Evolutionary conservation across 2,888 invertebrate species (phyloP).

Genomic region (Bellardia bayeri): DNA sequence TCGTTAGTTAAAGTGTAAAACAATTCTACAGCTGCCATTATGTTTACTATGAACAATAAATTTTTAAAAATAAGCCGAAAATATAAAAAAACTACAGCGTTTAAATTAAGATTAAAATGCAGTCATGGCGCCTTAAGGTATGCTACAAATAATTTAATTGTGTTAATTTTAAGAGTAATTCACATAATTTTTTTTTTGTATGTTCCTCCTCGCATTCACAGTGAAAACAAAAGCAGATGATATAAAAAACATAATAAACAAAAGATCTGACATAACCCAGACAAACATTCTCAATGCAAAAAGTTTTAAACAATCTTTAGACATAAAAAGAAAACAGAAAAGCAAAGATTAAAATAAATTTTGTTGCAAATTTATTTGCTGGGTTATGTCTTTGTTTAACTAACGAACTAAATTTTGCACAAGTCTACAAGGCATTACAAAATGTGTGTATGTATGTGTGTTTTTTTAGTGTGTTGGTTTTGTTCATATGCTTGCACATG

Average conservation of each 20-base stretch:
- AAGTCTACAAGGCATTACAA: background rate
- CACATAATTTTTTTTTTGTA: conserved; percentile 13
- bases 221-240: background rate
- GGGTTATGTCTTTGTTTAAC: conserved; percentile 2
- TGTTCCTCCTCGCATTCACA: background rate
- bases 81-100: background rate
- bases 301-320: background rate
- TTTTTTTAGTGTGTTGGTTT: conserved; percentile 7
- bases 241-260: conserved; percentile 9
- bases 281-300: background rate
- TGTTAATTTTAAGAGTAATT: conserved; percentile 58
- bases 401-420: background rate
- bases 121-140: conserved; percentile 57
- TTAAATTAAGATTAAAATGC: conserved; percentile 56
- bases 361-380: background rate
- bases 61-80: conserved; percentile 13
- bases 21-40: background rate
- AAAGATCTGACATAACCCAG: conserved; percentile 24
- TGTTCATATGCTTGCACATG: conserved; percentile 23
- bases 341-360: background rate
- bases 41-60: conserved; percentile 10
- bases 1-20: background rate
- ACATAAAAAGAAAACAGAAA: background rate
- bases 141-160: conserved; percentile 68
- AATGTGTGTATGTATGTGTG: background rate